Percentiles rank a stretch among this genome's conserved stretches.
phyloP scores from a whole-genome alignment of 2,113 vertebrate genomes.

The Silurus glanis region DNA sequence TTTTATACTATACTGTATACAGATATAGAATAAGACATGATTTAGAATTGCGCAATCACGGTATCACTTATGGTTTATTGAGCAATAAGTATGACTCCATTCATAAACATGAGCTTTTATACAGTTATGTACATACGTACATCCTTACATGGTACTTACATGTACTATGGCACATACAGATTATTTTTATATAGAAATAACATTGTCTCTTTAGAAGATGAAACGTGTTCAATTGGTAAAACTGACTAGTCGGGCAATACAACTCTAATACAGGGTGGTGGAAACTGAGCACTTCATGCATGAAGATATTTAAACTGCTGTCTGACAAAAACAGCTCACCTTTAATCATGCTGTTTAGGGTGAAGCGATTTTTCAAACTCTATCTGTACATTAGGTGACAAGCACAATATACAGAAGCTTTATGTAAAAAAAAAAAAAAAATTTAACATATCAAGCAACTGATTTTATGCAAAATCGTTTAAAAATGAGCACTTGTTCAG shows the following conservation, averaged over 20 bases:
- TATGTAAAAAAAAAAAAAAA: too few relatives aligned
- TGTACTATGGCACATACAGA: neutral
- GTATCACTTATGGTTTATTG: too few relatives aligned
- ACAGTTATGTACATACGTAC: neutral
- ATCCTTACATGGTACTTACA: neutral
- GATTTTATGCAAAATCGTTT: too few relatives aligned
- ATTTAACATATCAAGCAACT: too few relatives aligned
- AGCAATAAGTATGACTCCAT: neutral
- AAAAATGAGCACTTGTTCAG: neutral
- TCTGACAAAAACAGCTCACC: neutral
- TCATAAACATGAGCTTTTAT: neutral
- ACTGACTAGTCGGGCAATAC: too few relatives aligned
- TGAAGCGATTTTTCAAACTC: neutral
- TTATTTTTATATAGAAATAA: neutral
- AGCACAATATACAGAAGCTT: too few relatives aligned
- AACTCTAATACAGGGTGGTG: neutral
- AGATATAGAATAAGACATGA: neutral
- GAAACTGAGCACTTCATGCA: neutral
- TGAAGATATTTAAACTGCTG: neutral
- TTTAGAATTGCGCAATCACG: neutral
- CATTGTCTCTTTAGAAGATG: too few relatives aligned
- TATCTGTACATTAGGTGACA: neutral
- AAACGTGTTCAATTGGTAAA: too few relatives aligned
- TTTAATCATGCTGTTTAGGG: neutral
- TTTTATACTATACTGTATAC: neutral